A percentile compares a stretch with the other conserved stretches of the same genome.
Evolutionary conservation across 2,113 vertebrate species (phyloP).

Genomic region (Gadus macrocephalus): DNA sequence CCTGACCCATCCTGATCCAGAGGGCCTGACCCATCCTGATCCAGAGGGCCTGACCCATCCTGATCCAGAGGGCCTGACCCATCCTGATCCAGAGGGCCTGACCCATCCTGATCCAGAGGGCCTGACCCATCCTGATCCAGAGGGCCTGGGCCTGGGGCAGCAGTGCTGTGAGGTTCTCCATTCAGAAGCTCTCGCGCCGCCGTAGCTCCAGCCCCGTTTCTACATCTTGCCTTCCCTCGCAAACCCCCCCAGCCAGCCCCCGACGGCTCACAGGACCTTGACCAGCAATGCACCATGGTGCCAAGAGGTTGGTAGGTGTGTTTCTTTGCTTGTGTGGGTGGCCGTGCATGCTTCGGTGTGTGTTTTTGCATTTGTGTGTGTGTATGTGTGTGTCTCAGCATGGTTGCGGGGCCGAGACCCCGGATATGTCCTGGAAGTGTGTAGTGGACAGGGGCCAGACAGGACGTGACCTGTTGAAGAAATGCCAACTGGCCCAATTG

Average conservation of each 20-base stretch:
- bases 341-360: neutral
- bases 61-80: too few relatives aligned
- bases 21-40: too few relatives aligned
- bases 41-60: too few relatives aligned
- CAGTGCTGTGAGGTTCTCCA: constrained; percentile 54
- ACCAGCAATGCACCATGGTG: constrained; percentile 60
- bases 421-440: constrained; percentile 76
- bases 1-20: too few relatives aligned
- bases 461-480: constrained; percentile 72
- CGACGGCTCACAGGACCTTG: constrained; percentile 60
- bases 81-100: too few relatives aligned
- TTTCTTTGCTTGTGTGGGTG: neutral
- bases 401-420: constrained; percentile 52
- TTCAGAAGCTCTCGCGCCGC: constrained; percentile 38
- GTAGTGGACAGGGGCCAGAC: constrained; percentile 74
- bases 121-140: too few relatives aligned
- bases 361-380: neutral
- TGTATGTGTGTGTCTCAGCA: constrained; percentile 3
- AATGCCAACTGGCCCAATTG: constrained; percentile 59
- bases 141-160: too few relatives aligned
- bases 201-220: constrained; percentile 49
- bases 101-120: too few relatives aligned
- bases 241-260: constrained; percentile 35
- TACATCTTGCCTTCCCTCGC: constrained; percentile 30
- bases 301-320: constrained; percentile 24